Conservation (phyloP, 2,888 invertebrate genomes). For the Germaria angustata region DNA sequence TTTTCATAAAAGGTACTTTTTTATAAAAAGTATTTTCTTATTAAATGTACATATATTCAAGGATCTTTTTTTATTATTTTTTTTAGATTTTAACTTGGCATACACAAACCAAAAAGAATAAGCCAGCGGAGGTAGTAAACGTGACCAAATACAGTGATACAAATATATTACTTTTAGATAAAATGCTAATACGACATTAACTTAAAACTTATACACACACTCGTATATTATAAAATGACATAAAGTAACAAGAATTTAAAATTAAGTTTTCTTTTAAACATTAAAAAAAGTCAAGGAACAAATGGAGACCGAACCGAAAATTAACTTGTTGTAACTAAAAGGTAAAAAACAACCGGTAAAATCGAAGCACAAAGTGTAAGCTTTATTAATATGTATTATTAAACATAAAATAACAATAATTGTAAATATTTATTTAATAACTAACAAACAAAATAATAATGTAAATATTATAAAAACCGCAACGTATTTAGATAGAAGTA, state of each 20-base stretch:
- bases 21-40: not conserved
- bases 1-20: too few relatives aligned
- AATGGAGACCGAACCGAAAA: not conserved
- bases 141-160: constrained; percentile 83
- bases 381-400: constrained; percentile 53
- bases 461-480: constrained; percentile 45
- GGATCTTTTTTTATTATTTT: not conserved
- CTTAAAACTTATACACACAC: not conserved
- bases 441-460: constrained; percentile 11
- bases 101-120: constrained; percentile 86
- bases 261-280: too few relatives aligned
- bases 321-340: not conserved
- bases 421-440: constrained; percentile 61
- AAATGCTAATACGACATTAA: constrained; percentile 75
- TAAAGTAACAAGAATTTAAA: too few relatives aligned
- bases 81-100: constrained; percentile 86
- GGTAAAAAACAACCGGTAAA: not conserved
- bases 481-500: constrained; percentile 71
- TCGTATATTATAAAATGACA: too few relatives aligned
- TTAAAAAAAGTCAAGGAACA: not conserved
- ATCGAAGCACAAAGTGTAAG: constrained; percentile 63
- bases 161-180: constrained; percentile 82
- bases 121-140: constrained; percentile 82
- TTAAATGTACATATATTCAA: too few relatives aligned
- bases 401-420: constrained; percentile 55